Conservation (phyloP, 2,113 vertebrate genomes). For the Acinonyx jubatus region DNA sequence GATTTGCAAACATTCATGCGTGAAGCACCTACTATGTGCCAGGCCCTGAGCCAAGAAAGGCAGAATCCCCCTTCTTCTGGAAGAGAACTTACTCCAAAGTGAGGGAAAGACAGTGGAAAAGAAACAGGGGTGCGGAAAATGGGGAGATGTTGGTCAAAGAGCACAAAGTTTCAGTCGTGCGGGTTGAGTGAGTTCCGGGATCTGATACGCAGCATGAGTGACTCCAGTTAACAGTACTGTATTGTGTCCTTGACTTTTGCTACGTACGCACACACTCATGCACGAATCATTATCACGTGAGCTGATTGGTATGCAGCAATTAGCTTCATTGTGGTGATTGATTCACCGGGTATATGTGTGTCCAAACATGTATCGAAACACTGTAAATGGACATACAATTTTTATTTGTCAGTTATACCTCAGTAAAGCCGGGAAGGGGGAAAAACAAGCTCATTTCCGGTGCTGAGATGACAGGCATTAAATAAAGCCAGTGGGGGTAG, state of each 20-base stretch:
- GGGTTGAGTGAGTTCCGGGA: neutral
- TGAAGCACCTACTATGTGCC: neutral
- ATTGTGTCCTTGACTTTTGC: neutral
- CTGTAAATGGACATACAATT: neutral
- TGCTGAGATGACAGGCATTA: neutral
- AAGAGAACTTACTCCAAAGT: neutral
- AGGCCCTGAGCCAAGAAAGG: accelerated
- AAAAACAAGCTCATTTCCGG: neutral
- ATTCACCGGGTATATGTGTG: neutral
- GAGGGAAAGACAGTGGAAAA: too few relatives aligned
- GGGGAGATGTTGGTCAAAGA: neutral
- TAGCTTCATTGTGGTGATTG: neutral
- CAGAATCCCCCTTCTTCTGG: accelerated
- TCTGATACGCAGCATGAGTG: neutral
- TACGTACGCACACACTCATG: neutral
- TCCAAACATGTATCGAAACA: neutral
- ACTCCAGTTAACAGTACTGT: accelerated
- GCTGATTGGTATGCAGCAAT: neutral
- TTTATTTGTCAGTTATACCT: neutral
- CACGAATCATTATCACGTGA: neutral
- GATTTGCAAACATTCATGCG: accelerated
- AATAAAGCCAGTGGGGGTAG: neutral
- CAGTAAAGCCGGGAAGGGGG: neutral
- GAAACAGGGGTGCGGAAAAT: neutral
- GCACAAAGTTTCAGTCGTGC: neutral